Base-by-base conservation (phyloP, 2,797 vertebrate genomes). In the Poeciliopsis presidionis region DNA sequence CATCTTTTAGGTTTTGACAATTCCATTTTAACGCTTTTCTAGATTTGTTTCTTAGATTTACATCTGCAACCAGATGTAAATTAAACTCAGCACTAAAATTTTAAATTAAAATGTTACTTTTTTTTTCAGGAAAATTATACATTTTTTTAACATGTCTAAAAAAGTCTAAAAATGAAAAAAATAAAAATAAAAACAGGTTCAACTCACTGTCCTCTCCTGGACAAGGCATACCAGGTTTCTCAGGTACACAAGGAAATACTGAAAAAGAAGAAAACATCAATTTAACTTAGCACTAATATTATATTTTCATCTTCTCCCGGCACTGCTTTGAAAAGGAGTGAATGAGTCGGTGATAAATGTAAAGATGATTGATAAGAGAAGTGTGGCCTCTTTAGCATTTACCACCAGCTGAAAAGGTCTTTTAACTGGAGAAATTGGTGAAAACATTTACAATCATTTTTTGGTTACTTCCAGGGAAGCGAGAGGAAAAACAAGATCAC, bases 161-260 rank as follows among this genome's bases (percentile, higher is more conserved):
- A 28, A 43, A 49, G 55, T 73, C 13, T 41, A 65, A 76, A 76
- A 13, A 28, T 59, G 22, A 13, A 84, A 82, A 53, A 85, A 7
- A 5, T 18, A 5, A 49, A 49, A 2, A 57, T 11, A 28, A 7
- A 59, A 28, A 30, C 12, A 30, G 20, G 75, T 70, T 71, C 22
- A 74, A 97, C 98, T 98, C 93, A 99, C 98, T 99, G 78, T 99
- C 98, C 95, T 99, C 98, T 92, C 98, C 98, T 18, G 97, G 96
- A 93, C 98, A 99, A 0, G 98, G 98, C 98, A 99, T 98, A 84
- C 98, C 98, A 77, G 98, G 97, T 86, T 97, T 96, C 91, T 99
- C 98, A 74, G 98, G 98, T 78, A 98, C 84, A 94, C 97, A 98
- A 11, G 98, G 98, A 84, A 99, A 99, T 49, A 99, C 98, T 99